Percentiles rank a stretch among this genome's conserved stretches.
These are phyloP conservation scores for Eupleurogrammus muticus DNA, from an alignment of 2,797 vertebrate genomes.

Conservation along the genomic window DNA sequence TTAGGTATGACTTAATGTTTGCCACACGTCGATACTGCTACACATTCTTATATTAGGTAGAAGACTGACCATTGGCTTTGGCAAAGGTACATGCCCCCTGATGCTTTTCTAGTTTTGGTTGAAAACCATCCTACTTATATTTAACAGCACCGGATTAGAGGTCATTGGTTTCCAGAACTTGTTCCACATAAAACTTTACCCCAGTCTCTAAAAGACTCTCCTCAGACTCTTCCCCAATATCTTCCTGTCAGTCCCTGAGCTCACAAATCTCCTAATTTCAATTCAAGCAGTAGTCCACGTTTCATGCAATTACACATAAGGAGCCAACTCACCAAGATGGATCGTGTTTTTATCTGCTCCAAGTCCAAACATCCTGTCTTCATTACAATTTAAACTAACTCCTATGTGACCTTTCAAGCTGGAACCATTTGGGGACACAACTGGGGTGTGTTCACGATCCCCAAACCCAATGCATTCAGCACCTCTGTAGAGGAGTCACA, in stretches of 20 bases:
- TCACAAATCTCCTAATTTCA: conserved; percentile 15
- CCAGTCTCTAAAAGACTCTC: conserved; percentile 3
- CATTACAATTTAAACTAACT: not conserved
- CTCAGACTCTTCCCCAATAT: conserved; percentile 8
- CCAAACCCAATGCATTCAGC: not conserved
- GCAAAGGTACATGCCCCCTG: too few species aligned
- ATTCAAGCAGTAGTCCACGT: conserved; percentile 11
- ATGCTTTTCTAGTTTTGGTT: conserved; percentile 10
- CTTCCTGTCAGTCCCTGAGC: conserved; percentile 6
- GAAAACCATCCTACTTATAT: conserved; percentile 14
- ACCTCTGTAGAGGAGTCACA: not conserved
- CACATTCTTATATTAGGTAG: too few species aligned
- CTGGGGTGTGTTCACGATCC: not conserved
- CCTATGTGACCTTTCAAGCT: not conserved
- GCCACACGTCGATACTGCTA: too few species aligned
- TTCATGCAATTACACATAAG: not conserved
- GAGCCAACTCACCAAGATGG: not conserved
- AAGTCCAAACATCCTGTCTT: not conserved
- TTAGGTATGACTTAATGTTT: too few species aligned
- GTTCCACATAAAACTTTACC: conserved; percentile 6
- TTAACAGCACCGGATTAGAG: not conserved
- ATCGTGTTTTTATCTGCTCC: not conserved
- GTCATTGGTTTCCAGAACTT: conserved; percentile 10
- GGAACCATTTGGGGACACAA: not conserved
- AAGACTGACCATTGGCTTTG: too few species aligned